Evolutionary conservation across 1,140 invertebrate species (phyloP).

Genomic region (Calliphora vicina): DNA sequence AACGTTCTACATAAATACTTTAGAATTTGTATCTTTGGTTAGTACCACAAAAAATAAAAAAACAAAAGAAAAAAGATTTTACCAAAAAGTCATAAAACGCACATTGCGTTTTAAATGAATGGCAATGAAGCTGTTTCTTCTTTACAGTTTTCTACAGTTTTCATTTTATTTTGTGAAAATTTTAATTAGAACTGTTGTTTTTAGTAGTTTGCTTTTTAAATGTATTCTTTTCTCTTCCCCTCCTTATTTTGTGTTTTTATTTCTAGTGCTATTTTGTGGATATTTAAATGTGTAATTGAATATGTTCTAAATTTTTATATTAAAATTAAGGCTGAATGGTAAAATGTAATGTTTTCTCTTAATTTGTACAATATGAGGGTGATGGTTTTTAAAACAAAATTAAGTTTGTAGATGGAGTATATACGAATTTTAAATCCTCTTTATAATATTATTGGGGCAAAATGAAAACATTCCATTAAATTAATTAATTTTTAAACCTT

Average conservation of each 20-base stretch:
- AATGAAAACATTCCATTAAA: too few species aligned
- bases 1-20: too few species aligned
- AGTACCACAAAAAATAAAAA: neutral
- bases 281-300: conserved; percentile 11
- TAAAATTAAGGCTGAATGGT: conserved; percentile 17
- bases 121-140: conserved; percentile 15
- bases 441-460: too few species aligned
- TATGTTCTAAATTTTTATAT: conserved; percentile 30
- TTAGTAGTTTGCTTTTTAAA: neutral
- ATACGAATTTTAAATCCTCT: too few species aligned
- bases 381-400: neutral
- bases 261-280: neutral
- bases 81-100: conserved; percentile 22
- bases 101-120: conserved; percentile 21
- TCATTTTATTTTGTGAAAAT: conserved; percentile 9
- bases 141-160: neutral
- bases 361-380: neutral
- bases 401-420: too few species aligned
- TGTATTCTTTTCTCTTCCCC: neutral
- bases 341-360: neutral
- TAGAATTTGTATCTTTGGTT: too few species aligned
- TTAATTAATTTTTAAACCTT: too few species aligned
- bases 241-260: neutral
- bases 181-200: conserved; percentile 11
- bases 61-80: neutral